These are phyloP conservation scores for Papilio polyxenes DNA, from an alignment of 1,140 invertebrate species.

Conservation along the genomic window DNA sequence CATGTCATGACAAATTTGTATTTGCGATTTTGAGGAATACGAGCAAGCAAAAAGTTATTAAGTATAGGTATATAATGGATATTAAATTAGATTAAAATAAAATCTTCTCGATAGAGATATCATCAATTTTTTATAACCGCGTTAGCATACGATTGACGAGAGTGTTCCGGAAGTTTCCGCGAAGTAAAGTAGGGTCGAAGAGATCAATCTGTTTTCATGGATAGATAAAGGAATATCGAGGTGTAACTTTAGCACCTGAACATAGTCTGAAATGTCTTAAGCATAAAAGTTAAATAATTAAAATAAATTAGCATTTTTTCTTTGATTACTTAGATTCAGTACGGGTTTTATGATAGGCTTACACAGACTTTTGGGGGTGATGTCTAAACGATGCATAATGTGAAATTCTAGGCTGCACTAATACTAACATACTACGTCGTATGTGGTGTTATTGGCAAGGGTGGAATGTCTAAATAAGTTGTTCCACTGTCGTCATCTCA, in stretches of 20 bases:
- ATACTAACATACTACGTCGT: conserved; percentile 10
- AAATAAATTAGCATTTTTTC: no score
- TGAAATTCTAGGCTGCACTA: conserved; percentile 25
- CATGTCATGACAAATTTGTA: not conserved
- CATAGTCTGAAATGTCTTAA: not conserved
- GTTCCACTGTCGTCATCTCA: conserved; percentile 74
- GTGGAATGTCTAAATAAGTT: conserved; percentile 63
- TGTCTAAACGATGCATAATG: not conserved
- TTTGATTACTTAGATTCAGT: no score
- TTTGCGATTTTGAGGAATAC: not conserved
- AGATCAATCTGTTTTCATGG: not conserved
- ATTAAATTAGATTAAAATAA: not conserved
- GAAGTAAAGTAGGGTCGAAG: not conserved
- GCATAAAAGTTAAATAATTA: no score
- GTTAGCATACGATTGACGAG: not conserved
- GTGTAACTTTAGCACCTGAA: not conserved
- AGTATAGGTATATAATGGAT: not conserved
- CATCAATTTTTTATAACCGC: not conserved
- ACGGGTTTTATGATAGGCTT: not conserved
- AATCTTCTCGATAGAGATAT: not conserved
- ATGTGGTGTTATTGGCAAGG: conserved; percentile 52
- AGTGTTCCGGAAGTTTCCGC: conserved; percentile 2
- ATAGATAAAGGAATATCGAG: not conserved
- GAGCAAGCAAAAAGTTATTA: not conserved
- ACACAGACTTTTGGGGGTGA: not conserved